A percentile compares a stretch with the other conserved stretches of the same genome.
Conservation (phyloP, 2,797 vertebrate species). For the Ceryle rudis region DNA sequence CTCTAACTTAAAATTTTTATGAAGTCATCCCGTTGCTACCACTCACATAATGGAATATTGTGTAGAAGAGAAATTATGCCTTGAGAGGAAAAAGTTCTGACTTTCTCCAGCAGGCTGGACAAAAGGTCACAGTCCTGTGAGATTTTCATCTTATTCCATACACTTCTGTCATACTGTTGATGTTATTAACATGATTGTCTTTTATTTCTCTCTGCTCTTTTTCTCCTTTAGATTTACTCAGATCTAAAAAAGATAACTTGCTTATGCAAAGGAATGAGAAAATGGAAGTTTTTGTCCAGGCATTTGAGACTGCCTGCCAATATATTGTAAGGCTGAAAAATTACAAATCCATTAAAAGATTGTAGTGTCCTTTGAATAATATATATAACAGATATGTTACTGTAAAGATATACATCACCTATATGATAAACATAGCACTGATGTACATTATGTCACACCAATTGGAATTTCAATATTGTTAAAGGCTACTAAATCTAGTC, state of each 20-base stretch:
- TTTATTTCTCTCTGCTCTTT: not conserved
- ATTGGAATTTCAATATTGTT: not conserved
- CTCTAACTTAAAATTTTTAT: not conserved
- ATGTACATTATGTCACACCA: not conserved
- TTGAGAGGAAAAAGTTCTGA: not conserved
- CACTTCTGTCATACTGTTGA: accelerated
- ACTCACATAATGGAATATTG: not conserved
- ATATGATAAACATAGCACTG: not conserved
- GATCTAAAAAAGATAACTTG: not conserved
- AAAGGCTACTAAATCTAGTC: not conserved
- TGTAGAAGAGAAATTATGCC: not conserved
- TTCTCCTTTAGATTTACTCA: not conserved
- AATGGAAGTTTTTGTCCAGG: not conserved
- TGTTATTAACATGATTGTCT: not conserved
- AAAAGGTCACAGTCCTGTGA: not conserved
- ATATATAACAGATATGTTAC: not conserved
- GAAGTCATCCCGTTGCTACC: not conserved
- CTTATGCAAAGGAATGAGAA: not conserved
- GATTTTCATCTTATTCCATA: not conserved
- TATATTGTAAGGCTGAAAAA: not conserved
- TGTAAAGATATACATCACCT: not conserved
- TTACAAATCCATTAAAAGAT: not conserved
- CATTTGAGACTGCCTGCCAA: not conserved
- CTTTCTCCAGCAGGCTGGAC: not conserved
- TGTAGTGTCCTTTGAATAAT: not conserved